Conservation (phyloP, 2,113 vertebrate species). For the Pao palembangensis region DNA sequence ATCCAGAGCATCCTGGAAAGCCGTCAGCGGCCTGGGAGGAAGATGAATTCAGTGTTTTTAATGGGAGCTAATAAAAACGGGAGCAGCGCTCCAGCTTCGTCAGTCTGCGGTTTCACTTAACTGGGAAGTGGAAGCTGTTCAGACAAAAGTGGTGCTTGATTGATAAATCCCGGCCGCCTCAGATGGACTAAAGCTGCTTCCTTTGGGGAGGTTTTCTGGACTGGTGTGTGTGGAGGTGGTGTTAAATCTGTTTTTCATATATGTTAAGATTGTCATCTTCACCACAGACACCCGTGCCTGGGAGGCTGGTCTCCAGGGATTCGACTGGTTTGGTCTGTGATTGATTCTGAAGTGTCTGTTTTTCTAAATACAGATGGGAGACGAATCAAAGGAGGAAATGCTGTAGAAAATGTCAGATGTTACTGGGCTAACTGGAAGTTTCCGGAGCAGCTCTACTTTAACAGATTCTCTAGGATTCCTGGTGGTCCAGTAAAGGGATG, state of each 20-base stretch:
- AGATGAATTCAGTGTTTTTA: not conserved
- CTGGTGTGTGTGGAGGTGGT: not conserved
- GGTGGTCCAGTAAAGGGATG: not conserved
- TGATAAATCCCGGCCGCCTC: not conserved
- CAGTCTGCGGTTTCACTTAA: not conserved
- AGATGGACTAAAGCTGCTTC: not conserved
- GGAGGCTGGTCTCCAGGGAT: not conserved
- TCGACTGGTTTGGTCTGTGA: not conserved
- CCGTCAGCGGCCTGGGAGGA: constrained; percentile 3
- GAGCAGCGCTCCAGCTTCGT: not conserved
- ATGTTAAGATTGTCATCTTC: not conserved
- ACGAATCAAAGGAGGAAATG: too few species aligned
- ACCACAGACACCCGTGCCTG: not conserved
- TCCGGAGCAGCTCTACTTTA: not conserved
- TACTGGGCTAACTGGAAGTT: not conserved
- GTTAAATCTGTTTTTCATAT: not conserved
- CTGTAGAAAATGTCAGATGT: not conserved
- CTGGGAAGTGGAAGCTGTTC: not conserved
- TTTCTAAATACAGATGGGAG: not conserved
- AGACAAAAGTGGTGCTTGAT: not conserved
- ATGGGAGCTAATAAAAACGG: not conserved
- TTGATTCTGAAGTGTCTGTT: not conserved
- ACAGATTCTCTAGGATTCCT: not conserved
- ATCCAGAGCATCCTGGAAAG: not conserved
- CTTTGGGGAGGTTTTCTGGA: not conserved